Conservation (phyloP, 1,140 invertebrate genomes). For the Sipha flava region DNA sequence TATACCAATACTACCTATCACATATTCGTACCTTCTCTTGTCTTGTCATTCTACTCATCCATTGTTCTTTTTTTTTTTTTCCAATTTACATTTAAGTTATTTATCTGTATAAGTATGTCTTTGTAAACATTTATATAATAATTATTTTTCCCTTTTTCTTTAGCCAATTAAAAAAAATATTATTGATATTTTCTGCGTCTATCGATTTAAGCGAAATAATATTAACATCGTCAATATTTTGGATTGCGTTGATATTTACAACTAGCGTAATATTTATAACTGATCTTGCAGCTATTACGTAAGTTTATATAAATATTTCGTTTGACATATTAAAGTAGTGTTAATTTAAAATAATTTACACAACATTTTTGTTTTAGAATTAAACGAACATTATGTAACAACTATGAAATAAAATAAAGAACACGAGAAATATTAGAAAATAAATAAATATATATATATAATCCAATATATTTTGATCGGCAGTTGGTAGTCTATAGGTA, state of each 20-base stretch:
- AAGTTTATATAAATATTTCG: neutral
- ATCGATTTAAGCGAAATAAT: neutral
- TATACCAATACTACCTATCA: too few species aligned
- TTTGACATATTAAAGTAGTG: neutral
- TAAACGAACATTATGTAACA: neutral
- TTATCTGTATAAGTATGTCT: neutral
- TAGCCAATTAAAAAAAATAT: neutral
- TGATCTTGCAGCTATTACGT: neutral
- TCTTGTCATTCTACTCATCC: too few species aligned
- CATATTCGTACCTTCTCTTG: too few species aligned
- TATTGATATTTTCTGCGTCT: neutral
- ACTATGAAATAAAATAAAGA: too few species aligned
- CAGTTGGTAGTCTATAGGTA: too few species aligned
- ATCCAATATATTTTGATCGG: too few species aligned
- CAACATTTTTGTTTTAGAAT: too few species aligned
- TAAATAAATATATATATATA: too few species aligned
- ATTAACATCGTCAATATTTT: neutral
- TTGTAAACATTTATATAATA: neutral
- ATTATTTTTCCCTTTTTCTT: neutral
- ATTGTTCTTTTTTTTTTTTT: too few species aligned
- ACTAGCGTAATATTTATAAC: neutral
- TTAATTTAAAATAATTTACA: too few species aligned
- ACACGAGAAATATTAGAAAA: too few species aligned
- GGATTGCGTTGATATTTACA: neutral
- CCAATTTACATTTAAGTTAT: too few species aligned